A percentile compares a stretch with the other conserved stretches of the same genome.
Conservation (phyloP, 2,888 invertebrate species). For the Diaprepes abbreviatus region DNA sequence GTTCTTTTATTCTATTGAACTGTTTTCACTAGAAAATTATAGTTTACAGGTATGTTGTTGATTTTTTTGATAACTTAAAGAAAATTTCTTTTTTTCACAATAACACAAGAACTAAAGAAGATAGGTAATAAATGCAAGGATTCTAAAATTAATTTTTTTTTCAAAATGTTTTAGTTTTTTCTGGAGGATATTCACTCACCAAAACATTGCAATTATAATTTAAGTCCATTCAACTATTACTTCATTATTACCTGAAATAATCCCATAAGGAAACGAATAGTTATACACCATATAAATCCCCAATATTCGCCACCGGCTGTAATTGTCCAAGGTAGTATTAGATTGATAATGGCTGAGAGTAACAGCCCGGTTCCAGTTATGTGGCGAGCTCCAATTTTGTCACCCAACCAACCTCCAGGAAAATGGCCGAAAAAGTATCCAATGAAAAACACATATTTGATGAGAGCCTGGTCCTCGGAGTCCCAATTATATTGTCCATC, state of each 20-base stretch:
- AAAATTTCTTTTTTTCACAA: too few species aligned
- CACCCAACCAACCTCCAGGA: constrained; percentile 84
- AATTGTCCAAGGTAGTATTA: constrained; percentile 81
- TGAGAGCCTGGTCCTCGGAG: constrained; percentile 78
- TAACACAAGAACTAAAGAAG: too few species aligned
- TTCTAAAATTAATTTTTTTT: too few species aligned
- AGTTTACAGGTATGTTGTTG: too few species aligned
- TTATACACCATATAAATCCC: constrained; percentile 60
- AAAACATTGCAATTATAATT: too few species aligned
- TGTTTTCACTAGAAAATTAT: too few species aligned
- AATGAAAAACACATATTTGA: constrained; percentile 87
- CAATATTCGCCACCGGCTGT: constrained; percentile 74
- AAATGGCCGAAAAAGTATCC: constrained; percentile 87
- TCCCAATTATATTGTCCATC: constrained; percentile 72
- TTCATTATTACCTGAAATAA: constrained; percentile 11
- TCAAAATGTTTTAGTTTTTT: too few species aligned
- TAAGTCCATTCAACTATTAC: too few species aligned
- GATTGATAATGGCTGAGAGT: constrained; percentile 80
- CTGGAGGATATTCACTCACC: too few species aligned
- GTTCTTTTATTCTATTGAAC: too few species aligned
- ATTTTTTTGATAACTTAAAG: too few species aligned
- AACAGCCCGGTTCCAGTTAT: constrained; percentile 84
- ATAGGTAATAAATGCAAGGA: too few species aligned
- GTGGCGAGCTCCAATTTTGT: constrained; percentile 86
- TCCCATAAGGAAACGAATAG: constrained; percentile 12